A percentile compares a stretch with the other conserved stretches of the same genome.
phyloP scores from a whole-genome alignment of 2,113 vertebrate genomes.

The Heterochromis multidens region DNA sequence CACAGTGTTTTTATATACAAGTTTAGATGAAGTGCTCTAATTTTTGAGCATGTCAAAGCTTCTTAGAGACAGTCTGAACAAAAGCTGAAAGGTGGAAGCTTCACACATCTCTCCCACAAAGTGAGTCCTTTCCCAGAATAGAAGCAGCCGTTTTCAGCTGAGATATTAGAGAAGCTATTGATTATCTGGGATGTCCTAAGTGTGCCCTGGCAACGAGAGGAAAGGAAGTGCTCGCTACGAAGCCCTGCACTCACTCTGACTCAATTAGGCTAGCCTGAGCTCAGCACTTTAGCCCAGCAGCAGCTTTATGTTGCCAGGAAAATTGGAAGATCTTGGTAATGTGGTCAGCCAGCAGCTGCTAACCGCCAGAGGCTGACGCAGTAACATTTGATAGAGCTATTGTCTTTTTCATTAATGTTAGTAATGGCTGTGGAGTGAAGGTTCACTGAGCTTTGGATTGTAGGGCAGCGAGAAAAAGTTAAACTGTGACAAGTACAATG shows the following conservation, averaged over 20 bases:
- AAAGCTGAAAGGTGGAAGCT: not conserved
- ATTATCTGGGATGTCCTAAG: conserved; percentile 45
- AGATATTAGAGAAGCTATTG: conserved; percentile 39
- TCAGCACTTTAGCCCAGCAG: conserved; percentile 44
- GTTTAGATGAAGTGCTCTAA: not conserved
- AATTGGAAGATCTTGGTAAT: conserved; percentile 42
- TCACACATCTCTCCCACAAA: not conserved
- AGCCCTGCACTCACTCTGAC: conserved; percentile 34
- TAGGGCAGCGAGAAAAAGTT: not conserved
- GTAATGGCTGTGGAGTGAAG: not conserved
- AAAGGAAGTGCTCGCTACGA: conserved; percentile 31
- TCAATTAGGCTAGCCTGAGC: conserved; percentile 43
- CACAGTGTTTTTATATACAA: not conserved
- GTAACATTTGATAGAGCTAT: not conserved
- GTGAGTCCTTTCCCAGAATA: conserved; percentile 11
- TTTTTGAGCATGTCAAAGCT: fast-evolving
- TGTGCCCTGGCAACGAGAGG: conserved; percentile 2
- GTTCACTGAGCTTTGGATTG: not conserved
- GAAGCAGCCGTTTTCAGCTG: not conserved
- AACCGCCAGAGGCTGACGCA: not conserved
- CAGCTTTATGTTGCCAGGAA: conserved; percentile 21
- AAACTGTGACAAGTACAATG: not conserved
- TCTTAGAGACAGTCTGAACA: not conserved
- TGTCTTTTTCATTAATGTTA: not conserved
- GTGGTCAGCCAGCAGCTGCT: conserved; percentile 33